These are phyloP conservation scores for Huso huso DNA, from an alignment of 2,797 vertebrate species.

Conservation along the genomic window DNA sequence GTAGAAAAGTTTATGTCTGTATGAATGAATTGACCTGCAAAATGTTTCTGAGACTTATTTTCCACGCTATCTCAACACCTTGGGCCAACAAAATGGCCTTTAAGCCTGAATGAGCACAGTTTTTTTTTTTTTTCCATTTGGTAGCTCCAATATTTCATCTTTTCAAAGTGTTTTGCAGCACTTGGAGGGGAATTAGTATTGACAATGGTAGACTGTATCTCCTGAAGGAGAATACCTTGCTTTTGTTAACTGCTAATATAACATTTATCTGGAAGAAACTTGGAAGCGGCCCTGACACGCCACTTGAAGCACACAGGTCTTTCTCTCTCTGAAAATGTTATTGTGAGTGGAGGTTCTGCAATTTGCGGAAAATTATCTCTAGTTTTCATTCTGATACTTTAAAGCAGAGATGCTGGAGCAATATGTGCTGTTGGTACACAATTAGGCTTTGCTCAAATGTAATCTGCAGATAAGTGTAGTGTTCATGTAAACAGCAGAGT, in stretches of 20 bases:
- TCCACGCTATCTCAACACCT: conserved; percentile 51
- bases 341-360: conserved; percentile 62
- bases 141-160: conserved; percentile 56
- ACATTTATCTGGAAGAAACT: conserved; percentile 76
- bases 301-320: conserved; percentile 64
- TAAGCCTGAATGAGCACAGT: conserved; percentile 80
- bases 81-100: conserved; percentile 78
- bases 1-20: conserved; percentile 51
- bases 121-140: conserved; percentile 38
- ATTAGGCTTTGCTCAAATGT: conserved; percentile 74
- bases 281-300: conserved; percentile 61
- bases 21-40: conserved; percentile 63
- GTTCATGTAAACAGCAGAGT: conserved; percentile 65
- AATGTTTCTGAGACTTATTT: conserved; percentile 48
- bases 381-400: conserved; percentile 56
- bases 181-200: conserved; percentile 76
- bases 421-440: conserved; percentile 64
- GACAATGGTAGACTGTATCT: conserved; percentile 78
- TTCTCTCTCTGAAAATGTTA: conserved; percentile 51
- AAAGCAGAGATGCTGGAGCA: conserved; percentile 62
- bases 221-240: conserved; percentile 69
- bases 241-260: conserved; percentile 82
- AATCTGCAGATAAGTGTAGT: conserved; percentile 79
- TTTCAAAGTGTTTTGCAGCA: conserved; percentile 64
- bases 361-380: conserved; percentile 64